phyloP scores from a whole-genome alignment of 2,888 invertebrate genomes.

The Caenorhabditis angaria region DNA sequence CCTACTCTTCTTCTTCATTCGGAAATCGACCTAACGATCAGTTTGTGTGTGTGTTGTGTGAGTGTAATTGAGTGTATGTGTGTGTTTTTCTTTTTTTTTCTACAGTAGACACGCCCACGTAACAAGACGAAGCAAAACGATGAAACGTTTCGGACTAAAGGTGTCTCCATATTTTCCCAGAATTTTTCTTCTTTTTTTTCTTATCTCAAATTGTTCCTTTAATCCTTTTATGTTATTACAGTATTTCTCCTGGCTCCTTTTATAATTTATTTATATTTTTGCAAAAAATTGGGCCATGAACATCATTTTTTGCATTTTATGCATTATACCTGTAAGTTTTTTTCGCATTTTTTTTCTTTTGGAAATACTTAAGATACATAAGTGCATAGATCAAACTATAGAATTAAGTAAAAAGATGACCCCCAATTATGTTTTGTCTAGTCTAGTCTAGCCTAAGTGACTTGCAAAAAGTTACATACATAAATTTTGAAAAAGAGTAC shows the following conservation, averaged over 20 bases:
- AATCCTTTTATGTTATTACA: slow-evolving; percentile 18
- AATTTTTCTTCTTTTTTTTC: slow-evolving; percentile 4
- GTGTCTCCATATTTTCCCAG: slow-evolving; percentile 29
- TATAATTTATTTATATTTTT: slow-evolving; percentile 12
- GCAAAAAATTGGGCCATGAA: not conserved
- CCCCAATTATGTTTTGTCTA: no score
- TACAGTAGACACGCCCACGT: slow-evolving; percentile 48
- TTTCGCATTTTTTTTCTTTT: slow-evolving; percentile 19
- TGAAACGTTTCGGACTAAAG: slow-evolving; percentile 46
- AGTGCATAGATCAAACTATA: no score
- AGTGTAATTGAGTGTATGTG: not conserved
- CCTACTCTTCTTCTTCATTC: not conserved
- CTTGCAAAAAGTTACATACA: no score
- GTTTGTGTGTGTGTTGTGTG: not conserved
- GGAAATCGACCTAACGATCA: not conserved
- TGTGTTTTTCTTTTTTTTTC: slow-evolving; percentile 8
- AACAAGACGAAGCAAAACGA: slow-evolving; percentile 47
- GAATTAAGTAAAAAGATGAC: no score
- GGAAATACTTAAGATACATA: no score
- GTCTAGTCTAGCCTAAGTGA: not conserved
- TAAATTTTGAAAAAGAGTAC: not conserved
- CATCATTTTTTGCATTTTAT: not conserved
- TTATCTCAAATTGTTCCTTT: not conserved
- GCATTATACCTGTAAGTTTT: not conserved
- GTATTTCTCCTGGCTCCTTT: slow-evolving; percentile 34